Base-by-base conservation (phyloP, 2,888 invertebrate species). In the Alcis repandata region DNA sequence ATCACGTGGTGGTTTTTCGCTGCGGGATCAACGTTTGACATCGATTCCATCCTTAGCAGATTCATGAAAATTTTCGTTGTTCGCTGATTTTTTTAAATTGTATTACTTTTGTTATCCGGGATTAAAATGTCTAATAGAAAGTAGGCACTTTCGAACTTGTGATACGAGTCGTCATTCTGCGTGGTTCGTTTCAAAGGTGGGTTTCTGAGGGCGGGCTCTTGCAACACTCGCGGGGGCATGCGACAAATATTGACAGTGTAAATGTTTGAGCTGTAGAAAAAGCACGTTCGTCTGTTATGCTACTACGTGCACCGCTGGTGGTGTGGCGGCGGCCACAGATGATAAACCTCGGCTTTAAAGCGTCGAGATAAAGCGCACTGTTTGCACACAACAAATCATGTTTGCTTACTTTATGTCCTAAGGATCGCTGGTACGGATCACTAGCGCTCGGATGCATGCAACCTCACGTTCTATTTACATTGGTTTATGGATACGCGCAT, bases 321-420 rank as follows among this genome's bases (percentile, higher is more conserved):
- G 83, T 79, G 80, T 79, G 80, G 79, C 76, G 79, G 78, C 77
- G 78, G 72, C 81, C 78, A 76, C 79, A 79, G 88, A 88, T 87
- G 60, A 87, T 86, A 87, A 87, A 83, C 77, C 72, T 67, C 67
- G 80, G 73, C 80, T 80, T 79, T 79, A 81, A 81, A 83, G 82
- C 81, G 78, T 77, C 74, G 75, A 86, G 86, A 90, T 87, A 88
- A 88, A 83, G 77, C 81, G 83, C 81, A 78, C 67, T 90, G 87
- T 92, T 92, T 91, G 90, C 79, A 78, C 81, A 76, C 83, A 86
- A 89, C 87, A 91, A 90, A 90, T 89, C 85, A 78, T 90, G 85
- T 90, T 92, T 90, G 85, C 85, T 80, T 84, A 83, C 79, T 87
- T 88, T 86, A 85, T 89, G 86, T 84, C 83, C 81, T 80, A 78